Evolutionary conservation across 2,797 vertebrate genomes (phyloP).

Genomic region (Coendou prehensilis): DNA sequence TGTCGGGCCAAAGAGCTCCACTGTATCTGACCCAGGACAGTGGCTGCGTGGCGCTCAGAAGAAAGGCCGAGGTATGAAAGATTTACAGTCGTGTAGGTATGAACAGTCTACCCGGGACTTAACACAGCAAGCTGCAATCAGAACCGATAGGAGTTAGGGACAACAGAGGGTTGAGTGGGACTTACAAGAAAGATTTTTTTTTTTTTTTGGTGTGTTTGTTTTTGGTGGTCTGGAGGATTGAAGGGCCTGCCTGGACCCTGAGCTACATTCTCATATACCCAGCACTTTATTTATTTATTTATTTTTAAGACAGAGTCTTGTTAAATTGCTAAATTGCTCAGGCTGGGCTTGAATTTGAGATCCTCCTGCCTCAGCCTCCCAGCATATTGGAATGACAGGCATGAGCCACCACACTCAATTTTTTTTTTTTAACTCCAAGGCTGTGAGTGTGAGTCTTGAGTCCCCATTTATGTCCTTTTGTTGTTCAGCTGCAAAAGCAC

Average conservation of each 20-base stretch:
- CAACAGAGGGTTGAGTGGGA: not conserved
- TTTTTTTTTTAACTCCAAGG: too few species aligned
- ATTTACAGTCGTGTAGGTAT: too few species aligned
- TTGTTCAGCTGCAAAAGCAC: not conserved
- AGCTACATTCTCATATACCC: not conserved
- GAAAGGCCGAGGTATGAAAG: not conserved
- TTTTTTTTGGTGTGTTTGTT: not conserved
- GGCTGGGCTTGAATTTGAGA: not conserved
- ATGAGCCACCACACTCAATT: not conserved
- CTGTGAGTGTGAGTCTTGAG: not conserved
- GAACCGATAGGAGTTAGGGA: not conserved
- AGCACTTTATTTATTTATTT: not conserved
- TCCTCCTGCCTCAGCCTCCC: not conserved
- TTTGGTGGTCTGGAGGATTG: not conserved
- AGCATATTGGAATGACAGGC: not conserved
- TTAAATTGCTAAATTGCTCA: not conserved
- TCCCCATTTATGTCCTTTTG: not conserved
- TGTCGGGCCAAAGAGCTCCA: not conserved
- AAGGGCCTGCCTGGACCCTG: not conserved
- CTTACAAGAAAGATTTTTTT: not conserved
- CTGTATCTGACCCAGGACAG: not conserved
- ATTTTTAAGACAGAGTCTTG: not conserved
- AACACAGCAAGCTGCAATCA: not conserved
- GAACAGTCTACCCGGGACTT: not conserved
- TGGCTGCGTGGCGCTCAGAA: not conserved